A percentile compares a stretch with the other conserved stretches of the same genome.
Conservation (phyloP, 1,140 invertebrate genomes). For the Nylanderia fulva region DNA sequence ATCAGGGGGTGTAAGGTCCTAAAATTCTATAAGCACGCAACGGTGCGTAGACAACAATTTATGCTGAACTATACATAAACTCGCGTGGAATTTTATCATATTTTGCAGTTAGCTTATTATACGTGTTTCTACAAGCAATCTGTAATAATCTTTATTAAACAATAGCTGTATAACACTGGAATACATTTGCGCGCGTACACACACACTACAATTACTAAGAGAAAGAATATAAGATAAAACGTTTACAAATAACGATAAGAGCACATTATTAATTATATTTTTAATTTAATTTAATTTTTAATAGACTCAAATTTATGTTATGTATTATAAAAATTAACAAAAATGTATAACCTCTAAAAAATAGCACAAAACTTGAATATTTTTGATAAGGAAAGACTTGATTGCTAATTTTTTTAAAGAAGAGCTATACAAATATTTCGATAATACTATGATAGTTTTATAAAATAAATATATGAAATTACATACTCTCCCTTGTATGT, state of each 20-base stretch:
- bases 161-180: not conserved
- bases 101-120: constrained; percentile 25
- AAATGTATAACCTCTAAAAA: not conserved
- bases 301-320: too few relatives aligned
- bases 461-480: not conserved
- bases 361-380: not conserved
- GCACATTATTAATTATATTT: too few relatives aligned
- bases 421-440: not conserved
- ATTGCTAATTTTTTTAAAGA: not conserved
- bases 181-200: not conserved
- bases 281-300: too few relatives aligned
- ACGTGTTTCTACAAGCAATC: not conserved
- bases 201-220: constrained; percentile 9
- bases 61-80: constrained; percentile 53
- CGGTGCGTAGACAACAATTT: constrained; percentile 48
- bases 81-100: constrained; percentile 25
- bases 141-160: constrained; percentile 9
- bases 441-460: constrained; percentile 6
- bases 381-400: not conserved
- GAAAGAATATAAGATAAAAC: not conserved
- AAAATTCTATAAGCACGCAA: constrained; percentile 61
- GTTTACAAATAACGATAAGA: not conserved
- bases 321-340: not conserved
- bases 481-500: not conserved
- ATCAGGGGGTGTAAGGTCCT: constrained; percentile 44